Percentiles rank a stretch among this genome's conserved stretches.
phyloP scores from a whole-genome alignment of 2,888 invertebrate genomes.

The Thecocarcelia acutangulata region DNA sequence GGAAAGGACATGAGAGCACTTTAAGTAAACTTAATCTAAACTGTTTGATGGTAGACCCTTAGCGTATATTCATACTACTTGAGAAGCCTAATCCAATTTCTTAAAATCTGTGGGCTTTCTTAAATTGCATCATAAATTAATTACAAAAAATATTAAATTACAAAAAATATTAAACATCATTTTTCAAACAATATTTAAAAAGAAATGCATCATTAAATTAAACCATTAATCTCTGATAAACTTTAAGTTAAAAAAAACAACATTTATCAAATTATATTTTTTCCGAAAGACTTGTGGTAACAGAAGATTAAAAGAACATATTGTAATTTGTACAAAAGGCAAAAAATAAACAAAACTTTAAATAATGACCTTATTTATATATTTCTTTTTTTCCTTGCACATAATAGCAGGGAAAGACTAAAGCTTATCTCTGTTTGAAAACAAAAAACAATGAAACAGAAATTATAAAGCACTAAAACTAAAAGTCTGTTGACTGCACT shows the following conservation, averaged over 20 bases:
- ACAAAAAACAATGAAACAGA: slow-evolving; percentile 31
- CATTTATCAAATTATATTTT: slow-evolving; percentile 45
- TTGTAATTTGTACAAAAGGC: slow-evolving; percentile 39
- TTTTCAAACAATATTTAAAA: background rate
- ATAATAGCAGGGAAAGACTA: slow-evolving; percentile 2
- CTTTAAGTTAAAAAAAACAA: slow-evolving; percentile 12
- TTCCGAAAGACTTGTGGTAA: slow-evolving; percentile 28
- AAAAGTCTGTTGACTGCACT: slow-evolving; percentile 8
- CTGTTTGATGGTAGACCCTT: no score
- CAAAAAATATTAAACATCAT: background rate
- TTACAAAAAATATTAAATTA: no score
- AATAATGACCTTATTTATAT: slow-evolving; percentile 54
- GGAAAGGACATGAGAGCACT: no score
- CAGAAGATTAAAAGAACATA: slow-evolving; percentile 48
- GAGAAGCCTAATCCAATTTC: no score
- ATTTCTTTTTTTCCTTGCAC: background rate
- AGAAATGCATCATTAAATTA: slow-evolving; percentile 38
- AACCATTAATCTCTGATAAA: slow-evolving; percentile 17
- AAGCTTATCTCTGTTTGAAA: slow-evolving; percentile 36
- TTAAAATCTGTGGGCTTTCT: no score
- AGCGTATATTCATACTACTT: no score
- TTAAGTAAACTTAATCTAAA: no score
- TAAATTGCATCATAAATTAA: no score
- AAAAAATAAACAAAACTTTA: slow-evolving; percentile 11
- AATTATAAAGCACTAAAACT: slow-evolving; percentile 39